These are phyloP conservation scores for Oceanodroma tethys DNA, from an alignment of 2,113 vertebrate genomes.

Conservation along the genomic window DNA sequence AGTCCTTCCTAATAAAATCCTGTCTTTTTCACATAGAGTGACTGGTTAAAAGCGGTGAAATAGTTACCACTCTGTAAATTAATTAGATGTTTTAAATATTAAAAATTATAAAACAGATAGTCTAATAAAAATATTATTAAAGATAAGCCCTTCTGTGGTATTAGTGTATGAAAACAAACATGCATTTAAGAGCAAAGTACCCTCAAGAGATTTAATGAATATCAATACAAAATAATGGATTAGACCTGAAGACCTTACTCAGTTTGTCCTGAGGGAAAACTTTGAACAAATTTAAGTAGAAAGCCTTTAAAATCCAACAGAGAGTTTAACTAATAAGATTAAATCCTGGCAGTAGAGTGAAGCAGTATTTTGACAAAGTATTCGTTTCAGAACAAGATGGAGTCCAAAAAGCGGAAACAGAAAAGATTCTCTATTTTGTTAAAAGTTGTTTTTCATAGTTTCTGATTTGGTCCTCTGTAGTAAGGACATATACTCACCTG, in stretches of 20 bases:
- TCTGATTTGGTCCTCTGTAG: not conserved
- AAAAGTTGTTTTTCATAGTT: not conserved
- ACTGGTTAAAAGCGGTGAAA: not conserved
- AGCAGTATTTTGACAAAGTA: not conserved
- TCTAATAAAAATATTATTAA: not conserved
- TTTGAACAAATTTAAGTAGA: conserved; percentile 2
- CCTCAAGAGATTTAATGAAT: not conserved
- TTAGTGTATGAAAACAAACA: not conserved
- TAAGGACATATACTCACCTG: not conserved
- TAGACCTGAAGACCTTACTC: not conserved
- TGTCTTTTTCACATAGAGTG: not conserved
- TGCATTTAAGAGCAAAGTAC: not conserved
- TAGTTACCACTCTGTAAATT: not conserved
- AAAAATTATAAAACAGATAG: not conserved
- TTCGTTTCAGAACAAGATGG: not conserved
- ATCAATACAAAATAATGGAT: not conserved
- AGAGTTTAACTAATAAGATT: conserved; percentile 8
- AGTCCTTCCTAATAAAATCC: not conserved
- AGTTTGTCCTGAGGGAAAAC: conserved; percentile 1
- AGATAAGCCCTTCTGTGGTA: not conserved
- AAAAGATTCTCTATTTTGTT: not conserved
- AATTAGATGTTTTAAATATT: not conserved
- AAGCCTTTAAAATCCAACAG: conserved; percentile 9
- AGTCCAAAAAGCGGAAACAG: not conserved
- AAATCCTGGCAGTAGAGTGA: not conserved